A percentile compares a stretch with the other conserved stretches of the same genome.
Evolutionary conservation across 2,797 vertebrate species (phyloP).

Genomic region (Serranus cabrilla): DNA sequence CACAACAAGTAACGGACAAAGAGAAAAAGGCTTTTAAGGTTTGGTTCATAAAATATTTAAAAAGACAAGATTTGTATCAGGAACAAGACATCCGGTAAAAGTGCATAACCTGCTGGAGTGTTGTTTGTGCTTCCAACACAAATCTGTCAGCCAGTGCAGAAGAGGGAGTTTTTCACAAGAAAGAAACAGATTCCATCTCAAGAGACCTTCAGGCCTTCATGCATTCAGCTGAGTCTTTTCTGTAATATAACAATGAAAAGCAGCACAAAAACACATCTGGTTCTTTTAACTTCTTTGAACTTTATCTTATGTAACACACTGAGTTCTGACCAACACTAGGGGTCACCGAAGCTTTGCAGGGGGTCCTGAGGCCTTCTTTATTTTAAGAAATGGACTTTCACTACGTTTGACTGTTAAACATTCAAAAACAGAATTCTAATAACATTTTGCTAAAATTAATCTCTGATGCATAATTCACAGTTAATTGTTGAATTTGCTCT

Average conservation of each 20-base stretch:
- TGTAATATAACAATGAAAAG: slow-evolving; percentile 26
- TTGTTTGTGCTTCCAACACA: slow-evolving; percentile 35
- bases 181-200: slow-evolving; percentile 21
- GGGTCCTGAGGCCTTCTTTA: no score
- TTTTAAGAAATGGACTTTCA: no score
- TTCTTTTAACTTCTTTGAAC: not conserved
- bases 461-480: no score
- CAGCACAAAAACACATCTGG: not conserved
- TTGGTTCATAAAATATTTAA: slow-evolving; percentile 53
- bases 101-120: slow-evolving; percentile 18
- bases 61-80: slow-evolving; percentile 29
- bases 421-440: no score
- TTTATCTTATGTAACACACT: not conserved
- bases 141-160: slow-evolving; percentile 39
- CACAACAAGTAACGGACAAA: slow-evolving; percentile 8
- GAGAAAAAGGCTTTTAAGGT: slow-evolving; percentile 33
- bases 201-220: slow-evolving; percentile 26
- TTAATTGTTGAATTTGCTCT: no score
- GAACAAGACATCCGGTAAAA: slow-evolving; percentile 26
- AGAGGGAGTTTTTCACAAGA: slow-evolving; percentile 20
- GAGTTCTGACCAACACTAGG: no score
- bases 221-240: slow-evolving; percentile 23
- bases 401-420: no score
- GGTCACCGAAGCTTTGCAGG: no score
- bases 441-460: no score